Evolutionary conservation across 2,888 invertebrate genomes (phyloP), one percentile per base, ranked within the genome.

Genomic region (Spilosoma lubricipeda): DNA sequence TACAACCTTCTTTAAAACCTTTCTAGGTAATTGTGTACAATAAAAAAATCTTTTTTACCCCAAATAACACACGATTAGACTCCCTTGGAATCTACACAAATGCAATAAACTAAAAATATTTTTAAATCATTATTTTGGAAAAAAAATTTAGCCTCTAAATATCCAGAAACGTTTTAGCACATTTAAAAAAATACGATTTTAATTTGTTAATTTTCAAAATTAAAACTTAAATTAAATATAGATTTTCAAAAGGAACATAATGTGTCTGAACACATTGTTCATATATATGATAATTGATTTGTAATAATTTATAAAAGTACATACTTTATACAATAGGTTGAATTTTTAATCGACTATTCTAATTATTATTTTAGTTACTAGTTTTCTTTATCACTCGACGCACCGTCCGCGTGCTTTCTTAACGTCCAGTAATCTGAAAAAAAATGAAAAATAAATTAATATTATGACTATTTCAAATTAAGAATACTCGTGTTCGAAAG

Each of bases 361-460:
- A 75, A 74, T 75, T 75, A 15, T 75, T 72, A 76, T 67, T 76
- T 36, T 73, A 66, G 18, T 77, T 20, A 11, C 85, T 93, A 95
- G 80, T 95, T 95, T 88, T 95, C 95, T 89, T 95, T 95, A 86
- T 95, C 95, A 80, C 95, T 95, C 4, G 93, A 90, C 33, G 92
- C 89, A 1, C 91, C 88, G 20, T 96, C 95, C 66, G 93, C 85
- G 79, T 93, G 92, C 88, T 96, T 96, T 85, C 95, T 90, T 78
- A 94, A 88, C 30, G 96, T 95, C 95, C 96, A 96, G 80, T 96
- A 96, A 94, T 96, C 96, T 96, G 96, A 77, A 94, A 96, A 84
- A 86, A 87, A 56, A 87, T 82, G 81, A 90, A 89, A 84, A 71
- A 13, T 11, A 42, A 33, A 64, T 71, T 45, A 64, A 42, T 45